Evolutionary conservation across 2,113 vertebrate genomes (phyloP).

Genomic region (Otis tarda): DNA sequence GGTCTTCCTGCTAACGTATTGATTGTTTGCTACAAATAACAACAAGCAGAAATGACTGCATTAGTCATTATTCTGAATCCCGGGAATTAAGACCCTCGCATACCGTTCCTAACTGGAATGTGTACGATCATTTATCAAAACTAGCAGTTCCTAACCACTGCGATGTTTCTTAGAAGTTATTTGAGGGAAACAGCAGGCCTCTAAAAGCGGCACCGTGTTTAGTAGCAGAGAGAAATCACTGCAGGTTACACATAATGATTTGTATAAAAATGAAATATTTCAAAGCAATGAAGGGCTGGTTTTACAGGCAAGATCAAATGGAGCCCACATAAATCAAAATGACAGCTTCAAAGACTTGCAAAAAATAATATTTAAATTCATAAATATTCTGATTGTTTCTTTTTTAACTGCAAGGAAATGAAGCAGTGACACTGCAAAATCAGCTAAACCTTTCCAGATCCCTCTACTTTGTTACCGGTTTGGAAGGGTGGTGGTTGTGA

Average conservation of each 20-base stretch:
- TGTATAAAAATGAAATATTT: neutral
- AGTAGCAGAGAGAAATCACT: neutral
- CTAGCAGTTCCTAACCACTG: neutral
- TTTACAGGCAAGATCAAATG: slow-evolving; percentile 37
- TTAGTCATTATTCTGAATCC: neutral
- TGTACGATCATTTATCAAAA: neutral
- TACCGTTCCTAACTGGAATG: neutral
- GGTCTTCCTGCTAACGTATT: rapidly evolving
- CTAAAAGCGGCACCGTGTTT: neutral
- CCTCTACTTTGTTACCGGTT: neutral
- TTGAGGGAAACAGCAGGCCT: neutral
- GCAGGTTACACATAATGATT: neutral
- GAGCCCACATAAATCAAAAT: slow-evolving; percentile 20
- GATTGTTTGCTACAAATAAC: neutral
- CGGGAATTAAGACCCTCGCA: neutral
- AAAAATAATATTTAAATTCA: slow-evolving; percentile 19
- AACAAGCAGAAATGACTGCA: neutral
- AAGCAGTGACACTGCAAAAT: neutral
- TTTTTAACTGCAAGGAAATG: neutral
- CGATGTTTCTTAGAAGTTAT: rapidly evolving
- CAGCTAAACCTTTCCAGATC: neutral
- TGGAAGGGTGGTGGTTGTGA: neutral
- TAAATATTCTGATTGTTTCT: neutral
- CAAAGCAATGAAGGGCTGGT: neutral
- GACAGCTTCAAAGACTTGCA: slow-evolving; percentile 10